Evolutionary conservation across 37 sponge, comb jelly and placozoan species (phyloP).

Genomic region (Diacarnus erythraeanus): DNA sequence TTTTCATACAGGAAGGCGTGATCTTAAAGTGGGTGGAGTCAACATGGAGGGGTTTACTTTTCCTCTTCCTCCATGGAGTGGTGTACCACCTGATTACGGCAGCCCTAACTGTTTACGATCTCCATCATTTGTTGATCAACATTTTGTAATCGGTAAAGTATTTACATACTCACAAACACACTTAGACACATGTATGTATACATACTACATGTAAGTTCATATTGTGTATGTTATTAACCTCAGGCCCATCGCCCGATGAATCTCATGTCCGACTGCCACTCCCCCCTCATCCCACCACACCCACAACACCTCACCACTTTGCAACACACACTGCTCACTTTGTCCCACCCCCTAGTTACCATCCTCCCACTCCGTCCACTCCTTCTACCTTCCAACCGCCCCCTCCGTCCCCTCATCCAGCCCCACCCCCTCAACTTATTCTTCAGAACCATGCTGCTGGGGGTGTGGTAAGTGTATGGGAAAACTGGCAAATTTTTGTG

Average conservation of each 20-base stretch:
- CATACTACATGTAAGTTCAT: neutral
- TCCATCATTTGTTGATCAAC: neutral
- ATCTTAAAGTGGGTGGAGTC: neutral
- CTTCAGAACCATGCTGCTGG: neutral
- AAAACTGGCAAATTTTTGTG: too few species aligned
- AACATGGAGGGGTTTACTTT: neutral
- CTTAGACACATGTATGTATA: constrained; percentile 3
- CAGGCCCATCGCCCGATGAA: neutral
- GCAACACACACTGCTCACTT: constrained; percentile 1
- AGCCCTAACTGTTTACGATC: neutral
- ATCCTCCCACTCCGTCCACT: neutral
- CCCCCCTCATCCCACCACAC: neutral
- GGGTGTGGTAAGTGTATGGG: constrained; percentile 1
- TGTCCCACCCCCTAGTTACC: constrained; percentile 7
- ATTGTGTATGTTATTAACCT: neutral
- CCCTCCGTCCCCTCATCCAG: neutral
- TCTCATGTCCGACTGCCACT: neutral
- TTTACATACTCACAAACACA: constrained; percentile 4
- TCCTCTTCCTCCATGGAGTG: neutral
- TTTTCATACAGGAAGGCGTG: neutral
- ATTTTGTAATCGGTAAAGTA: neutral
- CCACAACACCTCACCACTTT: constrained; percentile 10
- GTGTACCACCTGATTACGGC: neutral
- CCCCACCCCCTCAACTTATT: constrained; percentile 3
- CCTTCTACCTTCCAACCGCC: neutral